Conservation (phyloP, 2,113 vertebrate genomes). For the Leptosomus discolor region DNA sequence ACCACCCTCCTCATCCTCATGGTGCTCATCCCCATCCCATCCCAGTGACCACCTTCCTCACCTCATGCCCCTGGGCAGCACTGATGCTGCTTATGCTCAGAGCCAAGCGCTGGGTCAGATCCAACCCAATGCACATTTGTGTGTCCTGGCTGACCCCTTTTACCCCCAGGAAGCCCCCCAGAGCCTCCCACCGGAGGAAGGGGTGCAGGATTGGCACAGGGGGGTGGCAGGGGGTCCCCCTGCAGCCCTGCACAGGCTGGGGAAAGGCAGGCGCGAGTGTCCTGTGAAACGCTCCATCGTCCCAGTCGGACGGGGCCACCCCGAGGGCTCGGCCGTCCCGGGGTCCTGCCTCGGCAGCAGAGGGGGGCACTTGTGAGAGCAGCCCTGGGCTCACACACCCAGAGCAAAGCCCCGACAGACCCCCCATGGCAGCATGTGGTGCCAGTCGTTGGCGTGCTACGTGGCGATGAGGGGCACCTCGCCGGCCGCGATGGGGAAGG, state of each 20-base stretch:
- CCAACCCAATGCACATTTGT: not conserved
- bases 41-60: rapidly evolving
- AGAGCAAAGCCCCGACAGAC: not conserved
- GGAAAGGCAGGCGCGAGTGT: not conserved
- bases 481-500: constrained; percentile 57
- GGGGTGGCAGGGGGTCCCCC: not conserved
- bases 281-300: not conserved
- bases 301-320: rapidly evolving
- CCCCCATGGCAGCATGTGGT: not conserved
- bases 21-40: rapidly evolving
- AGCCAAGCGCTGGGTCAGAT: not conserved
- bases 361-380: not conserved
- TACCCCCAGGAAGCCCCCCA: not conserved
- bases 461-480: constrained; percentile 72
- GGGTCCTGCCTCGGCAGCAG: not conserved
- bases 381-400: not conserved
- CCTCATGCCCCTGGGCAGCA: not conserved
- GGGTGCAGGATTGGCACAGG: not conserved
- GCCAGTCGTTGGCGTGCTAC: not conserved
- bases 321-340: rapidly evolving
- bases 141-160: not conserved
- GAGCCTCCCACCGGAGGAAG: not conserved
- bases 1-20: not conserved
- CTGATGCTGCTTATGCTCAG: not conserved
- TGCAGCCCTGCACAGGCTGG: not conserved